Base-by-base conservation (phyloP, 2,888 invertebrate species). In the Drosophila pseudotakahashii region DNA sequence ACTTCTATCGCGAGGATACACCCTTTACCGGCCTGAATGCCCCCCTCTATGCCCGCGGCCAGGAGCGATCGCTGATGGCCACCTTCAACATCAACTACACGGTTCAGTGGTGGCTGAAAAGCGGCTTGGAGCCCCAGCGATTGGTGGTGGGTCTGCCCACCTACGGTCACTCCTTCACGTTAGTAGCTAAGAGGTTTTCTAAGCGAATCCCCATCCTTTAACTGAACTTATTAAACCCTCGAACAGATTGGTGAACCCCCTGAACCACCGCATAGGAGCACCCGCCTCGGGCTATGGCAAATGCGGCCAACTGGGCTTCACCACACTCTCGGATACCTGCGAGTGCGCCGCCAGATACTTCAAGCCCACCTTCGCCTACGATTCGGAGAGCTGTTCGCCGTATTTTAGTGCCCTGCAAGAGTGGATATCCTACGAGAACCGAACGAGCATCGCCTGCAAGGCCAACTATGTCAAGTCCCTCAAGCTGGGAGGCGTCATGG, bases 1-100 rank as follows among this genome's bases (percentile, higher is more conserved):
- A 98, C 91, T 96, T 94, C 87, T 98, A 94, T 88, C 94, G 94
- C 5, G 93, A 93, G 90, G 94, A 94, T 71, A 95, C 96, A 2
- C 98, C 98, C 1, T 94, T 97, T 78, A 98, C 98, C 16, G 96
- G 97, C 0, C 93, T 97, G 13, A 98, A 98, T 92, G 94, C 98
- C 0, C 98, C 98, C 0, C 92, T 98, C 3, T 96, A 94, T 89
- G 92, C 94, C 1, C 93, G 94, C 7, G 82, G 92, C 9, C 92
- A 92, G 1, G 96, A 97, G 78, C 92, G 93, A 41, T 94, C 94
- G 2, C 95, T 95, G 78, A 93, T 96, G 82, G 92, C 94, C 6
- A 95, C 95, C 0, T 92, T 97, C 50, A 98, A 97, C 90, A 94
- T 96, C 0, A 97, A 97, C 90, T 96, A 95, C 91, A 95, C 97